Percentiles rank a stretch among this genome's conserved stretches.
Conservation (phyloP, 2,888 invertebrate species). For the Scelioninae gen. 1 region DNA sequence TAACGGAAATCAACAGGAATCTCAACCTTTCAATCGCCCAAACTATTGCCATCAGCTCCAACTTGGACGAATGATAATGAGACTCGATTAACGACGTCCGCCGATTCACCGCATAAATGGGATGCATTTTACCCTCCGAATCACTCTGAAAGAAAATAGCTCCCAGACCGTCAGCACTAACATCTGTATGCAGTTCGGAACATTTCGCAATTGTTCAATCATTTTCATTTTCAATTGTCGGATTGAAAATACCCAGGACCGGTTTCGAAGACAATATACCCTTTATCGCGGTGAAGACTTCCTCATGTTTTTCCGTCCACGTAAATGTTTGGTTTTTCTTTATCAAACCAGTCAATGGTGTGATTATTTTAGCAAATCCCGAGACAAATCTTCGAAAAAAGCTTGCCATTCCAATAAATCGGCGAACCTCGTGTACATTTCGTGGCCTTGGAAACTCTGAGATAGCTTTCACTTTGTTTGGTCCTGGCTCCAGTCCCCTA, state of each 20-base stretch:
- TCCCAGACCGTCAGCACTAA: not conserved
- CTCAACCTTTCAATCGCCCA: conserved; percentile 12
- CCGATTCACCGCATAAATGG: not conserved
- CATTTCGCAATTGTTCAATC: too few relatives aligned
- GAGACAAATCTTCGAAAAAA: conserved; percentile 62
- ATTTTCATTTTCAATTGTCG: not conserved
- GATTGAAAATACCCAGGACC: conserved; percentile 16
- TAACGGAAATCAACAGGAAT: conserved; percentile 1
- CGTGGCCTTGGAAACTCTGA: conserved; percentile 23
- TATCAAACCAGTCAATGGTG: not conserved
- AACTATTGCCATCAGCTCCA: conserved; percentile 23
- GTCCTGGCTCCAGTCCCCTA: conserved; percentile 60
- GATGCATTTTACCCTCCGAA: not conserved
- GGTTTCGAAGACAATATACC: not conserved
- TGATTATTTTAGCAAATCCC: conserved; percentile 25
- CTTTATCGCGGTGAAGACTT: not conserved
- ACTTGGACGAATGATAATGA: conserved; percentile 12
- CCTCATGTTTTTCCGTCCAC: not conserved
- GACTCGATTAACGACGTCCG: not conserved
- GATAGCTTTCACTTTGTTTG: conserved; percentile 32
- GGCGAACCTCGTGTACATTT: conserved; percentile 45
- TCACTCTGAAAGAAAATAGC: conserved; percentile 8
- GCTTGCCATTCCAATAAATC: conserved; percentile 51
- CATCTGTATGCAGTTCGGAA: conserved; percentile 16
- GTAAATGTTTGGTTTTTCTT: conserved; percentile 1